These are phyloP conservation scores for Centropyge bicolor DNA, from an alignment of 2,797 vertebrate genomes.

Conservation along the genomic window DNA sequence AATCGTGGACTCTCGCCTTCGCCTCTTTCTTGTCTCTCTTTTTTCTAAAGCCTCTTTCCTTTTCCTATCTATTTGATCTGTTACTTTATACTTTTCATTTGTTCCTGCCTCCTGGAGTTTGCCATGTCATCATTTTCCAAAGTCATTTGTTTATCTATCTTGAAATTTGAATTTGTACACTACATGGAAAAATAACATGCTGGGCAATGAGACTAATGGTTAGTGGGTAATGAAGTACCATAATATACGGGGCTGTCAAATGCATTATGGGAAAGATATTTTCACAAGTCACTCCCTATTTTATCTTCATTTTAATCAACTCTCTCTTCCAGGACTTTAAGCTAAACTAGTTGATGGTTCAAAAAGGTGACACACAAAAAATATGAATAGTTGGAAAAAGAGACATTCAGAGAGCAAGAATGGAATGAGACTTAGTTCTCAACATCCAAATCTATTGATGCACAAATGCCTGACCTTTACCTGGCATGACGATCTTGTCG, in stretches of 20 bases:
- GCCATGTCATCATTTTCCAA: slow-evolving; percentile 50
- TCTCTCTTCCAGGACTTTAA: neutral
- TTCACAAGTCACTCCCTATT: neutral
- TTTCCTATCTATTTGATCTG: slow-evolving; percentile 29
- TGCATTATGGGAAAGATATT: slow-evolving; percentile 2
- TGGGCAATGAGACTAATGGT: slow-evolving; percentile 31
- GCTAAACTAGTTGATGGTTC: neutral
- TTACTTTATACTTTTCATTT: slow-evolving; percentile 29
- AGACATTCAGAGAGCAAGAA: slow-evolving; percentile 4
- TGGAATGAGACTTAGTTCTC: neutral
- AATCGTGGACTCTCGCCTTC: slow-evolving; percentile 22
- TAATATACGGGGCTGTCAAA: slow-evolving; percentile 24
- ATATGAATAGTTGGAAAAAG: neutral
- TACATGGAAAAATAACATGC: slow-evolving; percentile 50
- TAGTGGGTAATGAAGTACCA: slow-evolving; percentile 14
- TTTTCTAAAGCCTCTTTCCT: slow-evolving; percentile 24
- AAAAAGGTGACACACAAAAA: neutral
- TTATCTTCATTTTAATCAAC: slow-evolving; percentile 9
- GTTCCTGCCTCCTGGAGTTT: slow-evolving; percentile 37
- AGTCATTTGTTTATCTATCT: slow-evolving; percentile 53
- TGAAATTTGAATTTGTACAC: slow-evolving; percentile 48
- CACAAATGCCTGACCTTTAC: slow-evolving; percentile 74
- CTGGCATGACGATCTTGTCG: slow-evolving; percentile 98
- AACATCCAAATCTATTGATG: neutral
- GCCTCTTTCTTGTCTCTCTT: slow-evolving; percentile 6